Conservation (phyloP, 1,140 invertebrate species). For the Aphaenogaster rudis region DNA sequence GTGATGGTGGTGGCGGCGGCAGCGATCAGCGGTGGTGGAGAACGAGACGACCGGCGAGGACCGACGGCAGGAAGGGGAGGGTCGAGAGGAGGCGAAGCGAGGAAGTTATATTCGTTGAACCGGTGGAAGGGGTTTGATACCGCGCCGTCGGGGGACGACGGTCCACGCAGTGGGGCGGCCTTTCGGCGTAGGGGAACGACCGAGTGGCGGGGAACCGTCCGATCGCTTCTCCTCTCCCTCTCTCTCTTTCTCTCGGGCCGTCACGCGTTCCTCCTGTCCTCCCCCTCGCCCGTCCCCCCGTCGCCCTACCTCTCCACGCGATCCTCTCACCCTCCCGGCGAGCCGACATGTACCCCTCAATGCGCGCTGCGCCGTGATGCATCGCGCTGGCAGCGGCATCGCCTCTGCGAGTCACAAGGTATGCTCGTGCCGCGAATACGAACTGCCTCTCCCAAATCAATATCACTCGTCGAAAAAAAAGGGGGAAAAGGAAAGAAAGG, state of each 20-base stretch:
- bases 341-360: conserved; percentile 75
- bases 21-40: conserved; percentile 59
- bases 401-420: conserved; percentile 82
- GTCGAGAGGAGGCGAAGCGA: conserved; percentile 60
- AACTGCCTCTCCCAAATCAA: conserved; percentile 86
- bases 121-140: conserved; percentile 73
- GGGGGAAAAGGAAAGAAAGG: conserved; percentile 37
- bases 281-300: conserved; percentile 56
- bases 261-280: conserved; percentile 31
- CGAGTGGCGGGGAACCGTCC: conserved; percentile 73
- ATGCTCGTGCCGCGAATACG: conserved; percentile 85
- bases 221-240: conserved; percentile 64
- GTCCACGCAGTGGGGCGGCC: conserved; percentile 41
- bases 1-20: conserved; percentile 55
- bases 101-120: conserved; percentile 73
- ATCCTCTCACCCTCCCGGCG: conserved; percentile 58
- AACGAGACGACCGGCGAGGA: conserved; percentile 44
- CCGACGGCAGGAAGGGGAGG: conserved; percentile 58
- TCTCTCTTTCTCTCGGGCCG: background rate
- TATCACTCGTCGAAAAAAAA: conserved; percentile 86
- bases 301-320: conserved; percentile 43
- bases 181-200: conserved; percentile 69
- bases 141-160: conserved; percentile 28
- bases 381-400: conserved; percentile 82
- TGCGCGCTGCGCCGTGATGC: conserved; percentile 83